Base-by-base conservation (phyloP, 2,797 vertebrate genomes). In the Morus bassanus region DNA sequence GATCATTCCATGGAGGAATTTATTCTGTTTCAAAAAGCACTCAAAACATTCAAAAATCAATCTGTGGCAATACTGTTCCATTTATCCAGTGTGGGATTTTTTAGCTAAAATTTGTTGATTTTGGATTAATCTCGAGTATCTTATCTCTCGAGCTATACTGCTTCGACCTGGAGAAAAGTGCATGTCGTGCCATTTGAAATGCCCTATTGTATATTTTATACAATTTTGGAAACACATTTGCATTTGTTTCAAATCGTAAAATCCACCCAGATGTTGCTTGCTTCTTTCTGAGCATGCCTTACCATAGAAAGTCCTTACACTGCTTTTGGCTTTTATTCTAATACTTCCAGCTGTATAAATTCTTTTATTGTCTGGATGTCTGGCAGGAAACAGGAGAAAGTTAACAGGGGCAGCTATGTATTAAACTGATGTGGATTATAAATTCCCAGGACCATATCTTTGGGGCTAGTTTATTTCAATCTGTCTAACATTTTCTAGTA, bases 271-370 rank as follows among this genome's bases (percentile, higher is more conserved):
- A 98, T 98, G 98, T 98, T 95, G 89, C 96, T 96, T 96, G 72
- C 96, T 97, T 89, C 56, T 97, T 97, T 95, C 94, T 97, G 96
- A 97, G 95, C 94, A 96, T 97, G 97, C 93, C 95, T 98, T 97
- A 79, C 93, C 95, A 82, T 96, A 97, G 98, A 98, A 97, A 98
- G 96, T 85, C 94, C 97, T 98, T 97, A 96, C 97, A 96, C 97
- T 96, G 96, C 95, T 98, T 98, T 98, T 99, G 98, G 98, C 98
- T 98, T 98, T 97, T 84, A 73, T 96, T 98, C 97, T 96, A 96
- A 96, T 98, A 98, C 98, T 98, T 99, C 98, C 98, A 98, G 98
- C 98, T 98, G 98, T 98, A 99, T 98, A 99, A 98, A 99, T 99
- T 99, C 98, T 98, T 98, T 98, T 97, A 98, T 98, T 98, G 98